Conservation (phyloP, 2,888 invertebrate species). For the Homarus gammarus region DNA sequence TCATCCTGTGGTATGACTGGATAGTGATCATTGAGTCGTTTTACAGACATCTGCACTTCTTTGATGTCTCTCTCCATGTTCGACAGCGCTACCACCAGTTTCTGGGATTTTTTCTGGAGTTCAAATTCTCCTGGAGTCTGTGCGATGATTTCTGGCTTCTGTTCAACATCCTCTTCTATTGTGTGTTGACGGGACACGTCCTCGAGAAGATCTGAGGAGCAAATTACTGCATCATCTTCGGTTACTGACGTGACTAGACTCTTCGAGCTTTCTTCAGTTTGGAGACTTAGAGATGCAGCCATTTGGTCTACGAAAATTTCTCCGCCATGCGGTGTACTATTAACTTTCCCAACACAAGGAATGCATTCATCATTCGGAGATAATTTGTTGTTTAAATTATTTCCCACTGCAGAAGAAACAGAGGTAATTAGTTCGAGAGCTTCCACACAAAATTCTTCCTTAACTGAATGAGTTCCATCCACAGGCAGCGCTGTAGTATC, state of each 20-base stretch:
- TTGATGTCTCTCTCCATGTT: conserved; percentile 56
- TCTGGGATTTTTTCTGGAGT: conserved; percentile 39
- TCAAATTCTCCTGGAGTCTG: conserved; percentile 28
- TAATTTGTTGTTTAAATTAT: background rate
- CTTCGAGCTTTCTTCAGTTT: background rate
- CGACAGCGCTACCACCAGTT: conserved; percentile 39
- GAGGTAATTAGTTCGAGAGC: too few species aligned
- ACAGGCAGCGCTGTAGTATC: background rate
- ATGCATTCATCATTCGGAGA: background rate
- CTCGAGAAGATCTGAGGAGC: background rate
- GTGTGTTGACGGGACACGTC: background rate
- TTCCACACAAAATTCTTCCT: too few species aligned
- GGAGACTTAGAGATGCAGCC: background rate
- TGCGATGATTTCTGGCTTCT: background rate
- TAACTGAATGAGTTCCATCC: background rate
- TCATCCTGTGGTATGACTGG: conserved; percentile 31
- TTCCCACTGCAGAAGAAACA: background rate
- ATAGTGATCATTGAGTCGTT: conserved; percentile 51
- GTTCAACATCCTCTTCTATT: background rate
- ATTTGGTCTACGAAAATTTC: background rate
- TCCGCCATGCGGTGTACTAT: too few species aligned
- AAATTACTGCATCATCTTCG: background rate
- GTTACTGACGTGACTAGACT: background rate
- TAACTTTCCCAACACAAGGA: background rate
- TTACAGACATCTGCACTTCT: conserved; percentile 46